phyloP scores from a whole-genome alignment of 2,888 invertebrate species.

The Drosophila setosimentum region DNA sequence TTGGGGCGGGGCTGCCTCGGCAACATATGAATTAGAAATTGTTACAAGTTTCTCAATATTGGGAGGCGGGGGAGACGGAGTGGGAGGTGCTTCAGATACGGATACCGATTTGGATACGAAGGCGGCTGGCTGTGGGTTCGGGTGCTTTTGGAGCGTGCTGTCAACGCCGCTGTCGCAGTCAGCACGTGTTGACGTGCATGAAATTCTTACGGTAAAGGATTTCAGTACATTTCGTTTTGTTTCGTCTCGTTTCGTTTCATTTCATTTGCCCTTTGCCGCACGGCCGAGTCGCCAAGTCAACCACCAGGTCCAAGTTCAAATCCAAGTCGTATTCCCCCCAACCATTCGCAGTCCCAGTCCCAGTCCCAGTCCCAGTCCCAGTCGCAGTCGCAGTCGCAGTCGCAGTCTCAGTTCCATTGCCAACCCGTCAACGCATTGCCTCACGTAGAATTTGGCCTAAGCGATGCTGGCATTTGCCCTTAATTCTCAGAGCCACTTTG shows the following conservation, averaged over 20 bases:
- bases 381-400: neutral
- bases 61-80: neutral
- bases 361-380: neutral
- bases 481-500: constrained; percentile 53
- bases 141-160: constrained; percentile 41
- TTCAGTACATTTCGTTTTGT: constrained; percentile 62
- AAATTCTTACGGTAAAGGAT: constrained; percentile 82
- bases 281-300: constrained; percentile 53
- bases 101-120: constrained; percentile 3
- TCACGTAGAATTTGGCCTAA: constrained; percentile 59
- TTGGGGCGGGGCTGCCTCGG: constrained; percentile 26
- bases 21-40: constrained; percentile 80
- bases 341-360: neutral
- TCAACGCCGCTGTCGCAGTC: constrained; percentile 62
- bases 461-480: constrained; percentile 49
- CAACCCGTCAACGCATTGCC: constrained; percentile 40
- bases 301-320: constrained; percentile 28
- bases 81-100: constrained; percentile 4
- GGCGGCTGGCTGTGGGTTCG: constrained; percentile 13
- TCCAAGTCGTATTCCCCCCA: neutral
- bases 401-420: constrained; percentile 3
- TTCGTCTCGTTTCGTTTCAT: constrained; percentile 18
- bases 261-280: constrained; percentile 59
- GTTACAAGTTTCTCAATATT: constrained; percentile 49
- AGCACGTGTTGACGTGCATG: constrained; percentile 80